A percentile compares a stretch with the other conserved stretches of the same genome.
phyloP scores from a whole-genome alignment of 1,140 invertebrate genomes.

The Papilio glaucus region DNA sequence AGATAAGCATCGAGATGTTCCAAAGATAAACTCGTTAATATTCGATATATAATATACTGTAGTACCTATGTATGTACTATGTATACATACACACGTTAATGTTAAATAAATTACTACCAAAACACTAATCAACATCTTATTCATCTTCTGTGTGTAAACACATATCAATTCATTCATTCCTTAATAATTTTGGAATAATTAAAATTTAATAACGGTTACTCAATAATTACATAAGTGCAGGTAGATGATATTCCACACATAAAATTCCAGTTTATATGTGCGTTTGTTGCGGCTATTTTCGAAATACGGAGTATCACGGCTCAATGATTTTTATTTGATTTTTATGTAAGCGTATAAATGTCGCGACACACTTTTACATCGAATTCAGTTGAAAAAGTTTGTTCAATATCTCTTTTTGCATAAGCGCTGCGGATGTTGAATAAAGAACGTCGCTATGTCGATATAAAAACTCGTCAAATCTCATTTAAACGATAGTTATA shows the following conservation, averaged over 20 bases:
- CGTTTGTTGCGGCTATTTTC: too few relatives aligned
- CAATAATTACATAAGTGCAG: too few relatives aligned
- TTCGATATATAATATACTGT: background rate
- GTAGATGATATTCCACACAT: too few relatives aligned
- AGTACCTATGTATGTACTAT: background rate
- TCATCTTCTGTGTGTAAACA: too few relatives aligned
- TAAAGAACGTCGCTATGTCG: background rate
- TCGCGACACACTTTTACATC: constrained; percentile 11
- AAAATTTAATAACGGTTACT: too few relatives aligned
- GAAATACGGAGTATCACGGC: background rate
- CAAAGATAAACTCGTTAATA: background rate
- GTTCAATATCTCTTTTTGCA: background rate
- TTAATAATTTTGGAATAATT: too few relatives aligned
- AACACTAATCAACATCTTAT: too few relatives aligned
- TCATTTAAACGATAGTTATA: background rate
- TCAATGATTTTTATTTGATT: background rate
- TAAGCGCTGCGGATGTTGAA: constrained; percentile 11
- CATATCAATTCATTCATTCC: too few relatives aligned
- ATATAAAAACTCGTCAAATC: constrained; percentile 7
- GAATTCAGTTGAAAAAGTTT: constrained; percentile 3
- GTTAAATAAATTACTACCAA: too few relatives aligned
- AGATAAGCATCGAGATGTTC: background rate
- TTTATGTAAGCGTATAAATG: constrained; percentile 12
- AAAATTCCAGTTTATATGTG: too few relatives aligned
- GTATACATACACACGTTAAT: background rate